Conservation (phyloP, 2,113 vertebrate genomes). For the Sitta europaea region DNA sequence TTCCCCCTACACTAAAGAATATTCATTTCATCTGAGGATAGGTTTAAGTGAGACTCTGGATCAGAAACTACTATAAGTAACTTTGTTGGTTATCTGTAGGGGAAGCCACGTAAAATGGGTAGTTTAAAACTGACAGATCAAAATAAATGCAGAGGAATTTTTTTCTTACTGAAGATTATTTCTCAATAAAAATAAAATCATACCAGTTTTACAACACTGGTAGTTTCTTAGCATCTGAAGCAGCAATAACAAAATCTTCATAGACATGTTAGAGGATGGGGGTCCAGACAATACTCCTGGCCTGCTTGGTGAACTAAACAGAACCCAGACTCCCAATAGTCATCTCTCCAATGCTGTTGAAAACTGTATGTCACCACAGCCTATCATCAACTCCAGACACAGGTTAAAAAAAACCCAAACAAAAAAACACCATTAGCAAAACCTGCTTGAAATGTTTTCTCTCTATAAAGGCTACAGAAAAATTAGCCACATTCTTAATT, state of each 20-base stretch:
- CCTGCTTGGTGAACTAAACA: not conserved
- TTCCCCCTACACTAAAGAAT: no score
- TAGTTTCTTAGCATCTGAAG: not conserved
- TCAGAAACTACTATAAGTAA: not conserved
- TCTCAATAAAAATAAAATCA: not conserved
- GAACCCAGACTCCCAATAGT: not conserved
- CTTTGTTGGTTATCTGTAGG: not conserved
- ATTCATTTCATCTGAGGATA: no score
- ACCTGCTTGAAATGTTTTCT: constrained; percentile 53
- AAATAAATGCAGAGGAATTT: not conserved
- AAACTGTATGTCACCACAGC: not conserved
- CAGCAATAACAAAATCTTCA: constrained; percentile 16
- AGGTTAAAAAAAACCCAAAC: not conserved
- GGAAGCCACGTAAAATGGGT: not conserved
- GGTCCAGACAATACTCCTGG: not conserved
- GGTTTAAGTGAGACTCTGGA: not conserved
- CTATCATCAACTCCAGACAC: constrained; percentile 15
- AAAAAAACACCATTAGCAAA: constrained; percentile 19
- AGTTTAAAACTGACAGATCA: not conserved
- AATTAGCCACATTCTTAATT: constrained; percentile 64
- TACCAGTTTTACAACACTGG: not conserved
- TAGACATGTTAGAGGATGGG: not conserved
- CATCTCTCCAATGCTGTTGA: not conserved
- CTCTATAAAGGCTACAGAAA: constrained; percentile 71
- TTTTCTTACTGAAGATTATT: not conserved